These are phyloP conservation scores for Uloborus plumipes DNA, from an alignment of 2,888 invertebrate genomes.

Conservation along the genomic window DNA sequence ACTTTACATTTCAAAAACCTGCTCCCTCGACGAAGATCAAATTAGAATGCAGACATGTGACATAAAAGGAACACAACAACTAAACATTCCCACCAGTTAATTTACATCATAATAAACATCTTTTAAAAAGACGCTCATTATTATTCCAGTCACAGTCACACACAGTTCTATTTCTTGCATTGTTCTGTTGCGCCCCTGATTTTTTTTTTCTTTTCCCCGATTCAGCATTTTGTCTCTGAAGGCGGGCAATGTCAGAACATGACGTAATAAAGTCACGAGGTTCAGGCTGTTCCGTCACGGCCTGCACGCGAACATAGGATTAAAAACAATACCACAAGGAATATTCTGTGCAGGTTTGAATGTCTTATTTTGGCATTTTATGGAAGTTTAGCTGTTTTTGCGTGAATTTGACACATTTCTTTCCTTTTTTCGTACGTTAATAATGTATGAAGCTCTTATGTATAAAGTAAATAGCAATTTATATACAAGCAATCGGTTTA, in stretches of 20 bases:
- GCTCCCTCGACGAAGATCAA: too few species aligned
- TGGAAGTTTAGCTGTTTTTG: too few species aligned
- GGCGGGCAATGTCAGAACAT: constrained; percentile 23
- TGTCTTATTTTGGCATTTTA: constrained; percentile 16
- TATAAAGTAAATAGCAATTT: too few species aligned
- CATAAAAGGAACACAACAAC: too few species aligned
- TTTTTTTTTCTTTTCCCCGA: constrained; percentile 26
- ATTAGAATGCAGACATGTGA: too few species aligned
- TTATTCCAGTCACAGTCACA: constrained; percentile 39
- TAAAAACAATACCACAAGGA: constrained; percentile 15
- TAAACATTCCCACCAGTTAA: background rate
- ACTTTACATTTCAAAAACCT: too few species aligned
- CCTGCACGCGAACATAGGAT: constrained; percentile 22
- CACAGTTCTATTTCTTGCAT: constrained; percentile 9
- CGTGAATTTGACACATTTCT: too few species aligned
- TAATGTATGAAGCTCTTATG: too few species aligned
- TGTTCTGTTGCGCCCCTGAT: constrained; percentile 9
- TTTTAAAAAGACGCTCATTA: constrained; percentile 13
- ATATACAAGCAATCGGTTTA: too few species aligned
- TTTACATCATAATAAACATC: constrained; percentile 10
- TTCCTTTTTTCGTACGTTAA: too few species aligned
- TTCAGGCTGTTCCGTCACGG: constrained; percentile 10
- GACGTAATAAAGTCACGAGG: constrained; percentile 45
- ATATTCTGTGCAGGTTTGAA: background rate
- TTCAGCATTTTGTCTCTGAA: constrained; percentile 48